These are phyloP conservation scores for Thecophora atra DNA, from an alignment of 2,888 invertebrate species.

Conservation along the genomic window DNA sequence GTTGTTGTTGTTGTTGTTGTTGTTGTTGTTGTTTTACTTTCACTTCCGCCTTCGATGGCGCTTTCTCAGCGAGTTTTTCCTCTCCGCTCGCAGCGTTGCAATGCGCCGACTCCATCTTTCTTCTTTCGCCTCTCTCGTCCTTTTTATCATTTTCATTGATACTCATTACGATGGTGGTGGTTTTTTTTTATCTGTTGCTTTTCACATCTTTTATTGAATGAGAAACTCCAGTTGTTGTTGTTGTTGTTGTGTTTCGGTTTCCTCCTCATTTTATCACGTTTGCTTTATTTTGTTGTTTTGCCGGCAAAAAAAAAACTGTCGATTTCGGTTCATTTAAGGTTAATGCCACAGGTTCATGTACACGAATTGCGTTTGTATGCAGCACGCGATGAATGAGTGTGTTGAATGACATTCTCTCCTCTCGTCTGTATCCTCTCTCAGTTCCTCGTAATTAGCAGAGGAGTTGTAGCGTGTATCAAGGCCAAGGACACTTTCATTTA, in stretches of 20 bases:
- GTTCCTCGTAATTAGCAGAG: neutral
- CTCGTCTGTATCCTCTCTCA: neutral
- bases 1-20: constrained; percentile 45
- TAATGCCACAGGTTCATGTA: constrained; percentile 48
- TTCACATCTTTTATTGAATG: neutral
- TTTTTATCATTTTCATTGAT: too few relatives aligned
- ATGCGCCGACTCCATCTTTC: too few relatives aligned
- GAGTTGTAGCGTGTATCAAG: neutral
- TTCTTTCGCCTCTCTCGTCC: too few relatives aligned
- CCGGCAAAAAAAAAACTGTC: too few relatives aligned
- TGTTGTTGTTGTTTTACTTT: constrained; percentile 40
- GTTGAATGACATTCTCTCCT: neutral
- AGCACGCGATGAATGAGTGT: neutral
- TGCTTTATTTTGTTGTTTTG: neutral
- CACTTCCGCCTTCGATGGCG: too few relatives aligned
- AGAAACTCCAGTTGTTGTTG: neutral
- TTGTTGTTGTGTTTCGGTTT: neutral
- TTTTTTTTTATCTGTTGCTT: too few relatives aligned
- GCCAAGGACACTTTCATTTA: constrained; percentile 44
- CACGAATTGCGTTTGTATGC: neutral
- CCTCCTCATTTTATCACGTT: neutral
- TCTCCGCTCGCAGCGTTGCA: too few relatives aligned
- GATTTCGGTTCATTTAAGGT: neutral
- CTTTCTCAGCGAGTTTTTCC: too few relatives aligned
- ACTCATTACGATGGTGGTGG: too few relatives aligned